Evolutionary conservation across 1,140 invertebrate genomes (phyloP).

Genomic region (Mactra quadrangularis): DNA sequence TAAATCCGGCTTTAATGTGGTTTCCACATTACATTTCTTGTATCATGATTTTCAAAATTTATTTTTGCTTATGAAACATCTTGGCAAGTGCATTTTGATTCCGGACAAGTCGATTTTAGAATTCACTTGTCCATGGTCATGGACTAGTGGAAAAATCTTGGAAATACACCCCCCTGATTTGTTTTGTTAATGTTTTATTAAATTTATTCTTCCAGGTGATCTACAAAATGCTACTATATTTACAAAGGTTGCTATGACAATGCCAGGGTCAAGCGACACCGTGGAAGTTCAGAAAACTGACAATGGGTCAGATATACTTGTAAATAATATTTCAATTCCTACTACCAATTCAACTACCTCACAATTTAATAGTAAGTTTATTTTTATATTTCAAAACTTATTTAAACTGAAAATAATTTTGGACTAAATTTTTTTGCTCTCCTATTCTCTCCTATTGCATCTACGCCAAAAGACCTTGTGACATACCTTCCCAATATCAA

Average conservation of each 20-base stretch:
- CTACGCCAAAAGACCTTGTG: too few species aligned
- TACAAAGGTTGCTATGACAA: slow-evolving; percentile 72
- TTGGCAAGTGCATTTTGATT: too few species aligned
- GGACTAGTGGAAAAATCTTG: too few species aligned
- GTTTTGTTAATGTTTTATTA: too few species aligned
- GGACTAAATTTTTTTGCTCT: not conserved
- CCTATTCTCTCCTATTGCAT: not conserved
- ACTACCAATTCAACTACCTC: slow-evolving; percentile 65
- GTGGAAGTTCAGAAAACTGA: slow-evolving; percentile 66
- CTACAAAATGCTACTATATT: slow-evolving; percentile 78
- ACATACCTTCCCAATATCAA: too few species aligned
- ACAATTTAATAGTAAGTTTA: slow-evolving; percentile 70
- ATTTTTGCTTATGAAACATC: too few species aligned
- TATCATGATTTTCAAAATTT: too few species aligned
- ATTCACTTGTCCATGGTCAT: too few species aligned
- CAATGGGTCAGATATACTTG: slow-evolving; percentile 62
- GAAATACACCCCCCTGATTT: too few species aligned
- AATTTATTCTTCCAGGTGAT: slow-evolving; percentile 62
- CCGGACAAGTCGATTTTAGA: too few species aligned
- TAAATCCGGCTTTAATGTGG: too few species aligned
- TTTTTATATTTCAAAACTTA: not conserved
- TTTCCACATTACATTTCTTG: too few species aligned
- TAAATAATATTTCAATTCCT: slow-evolving; percentile 60
- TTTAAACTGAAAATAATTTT: not conserved
- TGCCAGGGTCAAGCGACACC: slow-evolving; percentile 62